Conservation (phyloP, 2,113 vertebrate species). For the Hepsetus odoe region DNA sequence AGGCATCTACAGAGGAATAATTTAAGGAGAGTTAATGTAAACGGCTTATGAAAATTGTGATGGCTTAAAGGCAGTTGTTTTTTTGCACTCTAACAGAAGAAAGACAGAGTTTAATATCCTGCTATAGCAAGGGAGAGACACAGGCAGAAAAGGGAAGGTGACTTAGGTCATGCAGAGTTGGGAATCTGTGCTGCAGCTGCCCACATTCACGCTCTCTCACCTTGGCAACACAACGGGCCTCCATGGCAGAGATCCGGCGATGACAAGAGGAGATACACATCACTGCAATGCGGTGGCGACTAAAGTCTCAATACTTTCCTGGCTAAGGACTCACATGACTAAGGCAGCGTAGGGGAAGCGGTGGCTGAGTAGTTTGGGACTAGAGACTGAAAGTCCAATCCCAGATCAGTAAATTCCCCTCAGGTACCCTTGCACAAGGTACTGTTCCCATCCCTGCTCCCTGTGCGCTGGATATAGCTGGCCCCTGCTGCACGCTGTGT, state of each 20-base stretch:
- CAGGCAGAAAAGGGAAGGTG: constrained; percentile 19
- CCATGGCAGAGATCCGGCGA: constrained; percentile 26
- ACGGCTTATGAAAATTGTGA: background rate
- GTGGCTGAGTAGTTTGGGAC: too few relatives aligned
- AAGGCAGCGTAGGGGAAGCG: too few relatives aligned
- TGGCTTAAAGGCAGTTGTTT: background rate
- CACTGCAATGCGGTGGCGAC: constrained; percentile 60
- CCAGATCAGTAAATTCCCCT: too few relatives aligned
- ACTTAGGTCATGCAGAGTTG: background rate
- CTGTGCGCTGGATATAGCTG: too few relatives aligned
- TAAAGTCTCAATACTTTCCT: background rate
- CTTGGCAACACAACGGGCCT: constrained; percentile 38
- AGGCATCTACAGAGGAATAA: background rate
- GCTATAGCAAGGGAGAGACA: background rate
- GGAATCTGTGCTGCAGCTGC: constrained; percentile 4
- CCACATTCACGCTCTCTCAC: constrained; percentile 27
- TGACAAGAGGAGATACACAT: constrained; percentile 43
- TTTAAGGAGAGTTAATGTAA: background rate
- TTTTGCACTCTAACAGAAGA: background rate
- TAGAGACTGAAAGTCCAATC: too few relatives aligned
- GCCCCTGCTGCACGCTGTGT: too few relatives aligned
- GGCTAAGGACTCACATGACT: background rate
- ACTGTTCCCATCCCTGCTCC: too few relatives aligned
- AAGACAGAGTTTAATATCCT: background rate
- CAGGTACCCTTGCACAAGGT: too few relatives aligned